Evolutionary conservation across 2,888 invertebrate species (phyloP).

Genomic region (Drosophila multiciliata): DNA sequence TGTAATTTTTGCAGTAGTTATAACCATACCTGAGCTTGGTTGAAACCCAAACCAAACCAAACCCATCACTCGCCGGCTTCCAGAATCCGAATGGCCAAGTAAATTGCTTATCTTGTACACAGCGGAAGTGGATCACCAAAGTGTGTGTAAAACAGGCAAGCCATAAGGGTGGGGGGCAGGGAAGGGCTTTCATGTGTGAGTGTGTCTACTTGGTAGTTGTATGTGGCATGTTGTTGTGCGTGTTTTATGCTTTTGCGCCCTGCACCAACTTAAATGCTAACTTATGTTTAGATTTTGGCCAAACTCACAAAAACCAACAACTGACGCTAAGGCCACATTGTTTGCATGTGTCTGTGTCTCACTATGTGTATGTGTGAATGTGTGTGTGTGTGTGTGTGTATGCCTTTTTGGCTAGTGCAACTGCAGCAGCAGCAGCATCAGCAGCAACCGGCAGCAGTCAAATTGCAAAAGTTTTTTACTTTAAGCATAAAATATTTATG

Average conservation of each 20-base stretch:
- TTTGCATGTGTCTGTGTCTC: conserved; percentile 32
- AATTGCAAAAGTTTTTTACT: conserved; percentile 79
- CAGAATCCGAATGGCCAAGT: conserved; percentile 50
- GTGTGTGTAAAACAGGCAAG: conserved; percentile 40
- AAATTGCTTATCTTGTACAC: conserved; percentile 56
- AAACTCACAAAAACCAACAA: conserved; percentile 52
- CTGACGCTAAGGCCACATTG: conserved; percentile 60
- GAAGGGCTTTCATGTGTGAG: conserved; percentile 31
- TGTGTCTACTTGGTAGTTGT: conserved; percentile 22
- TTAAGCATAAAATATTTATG: conserved; percentile 79
- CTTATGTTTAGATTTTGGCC: conserved; percentile 75
- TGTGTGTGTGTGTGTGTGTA: conserved; percentile 41
- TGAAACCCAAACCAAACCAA: not conserved
- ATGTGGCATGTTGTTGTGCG: conserved; percentile 59
- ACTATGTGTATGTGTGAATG: conserved; percentile 33
- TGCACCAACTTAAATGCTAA: conserved; percentile 77
- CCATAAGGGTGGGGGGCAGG: not conserved
- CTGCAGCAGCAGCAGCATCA: conserved; percentile 41
- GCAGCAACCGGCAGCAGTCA: conserved; percentile 55
- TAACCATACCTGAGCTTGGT: conserved; percentile 29
- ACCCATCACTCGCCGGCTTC: conserved; percentile 27
- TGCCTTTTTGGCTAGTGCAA: conserved; percentile 63
- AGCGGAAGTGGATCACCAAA: conserved; percentile 62
- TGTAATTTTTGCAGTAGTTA: conserved; percentile 22
- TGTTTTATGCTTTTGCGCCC: conserved; percentile 76